A percentile compares a stretch with the other conserved stretches of the same genome.
Conservation (phyloP, 37 sponge, comb jelly and placozoan species). For the Ephydatia muelleri region DNA sequence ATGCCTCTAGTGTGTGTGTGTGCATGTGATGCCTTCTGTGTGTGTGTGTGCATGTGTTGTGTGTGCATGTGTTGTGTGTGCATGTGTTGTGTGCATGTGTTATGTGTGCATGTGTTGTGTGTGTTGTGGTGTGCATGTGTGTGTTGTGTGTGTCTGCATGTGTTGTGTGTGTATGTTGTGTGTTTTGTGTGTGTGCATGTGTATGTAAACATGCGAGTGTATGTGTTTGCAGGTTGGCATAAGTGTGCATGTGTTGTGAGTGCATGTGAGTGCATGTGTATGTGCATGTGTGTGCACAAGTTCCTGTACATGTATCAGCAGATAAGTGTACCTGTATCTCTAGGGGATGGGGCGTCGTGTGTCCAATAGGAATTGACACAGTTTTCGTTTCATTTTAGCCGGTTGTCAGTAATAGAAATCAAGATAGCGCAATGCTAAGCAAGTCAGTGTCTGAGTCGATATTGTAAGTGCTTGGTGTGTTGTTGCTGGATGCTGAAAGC, state of each 20-base stretch:
- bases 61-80: background rate
- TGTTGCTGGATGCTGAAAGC: background rate
- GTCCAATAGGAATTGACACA: background rate
- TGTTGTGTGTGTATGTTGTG: no score
- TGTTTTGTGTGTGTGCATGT: no score
- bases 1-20: constrained; percentile 10
- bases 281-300: background rate
- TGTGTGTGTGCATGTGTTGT: background rate
- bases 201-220: no score
- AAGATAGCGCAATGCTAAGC: no score
- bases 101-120: background rate
- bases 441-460: background rate
- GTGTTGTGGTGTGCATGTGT: background rate
- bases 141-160: background rate
- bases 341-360: background rate
- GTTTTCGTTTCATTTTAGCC: background rate
- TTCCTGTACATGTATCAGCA: background rate
- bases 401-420: no score
- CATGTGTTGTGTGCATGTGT: constrained; percentile 2
- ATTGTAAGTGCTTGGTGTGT: background rate
- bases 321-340: background rate
- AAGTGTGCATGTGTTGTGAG: no score
- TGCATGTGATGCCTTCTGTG: constrained; percentile 1
- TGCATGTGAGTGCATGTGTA: no score
- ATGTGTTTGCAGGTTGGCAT: no score